These are phyloP conservation scores for Parauchenoglanis ngamensis DNA, from an alignment of 2,797 vertebrate genomes.

Conservation along the genomic window DNA sequence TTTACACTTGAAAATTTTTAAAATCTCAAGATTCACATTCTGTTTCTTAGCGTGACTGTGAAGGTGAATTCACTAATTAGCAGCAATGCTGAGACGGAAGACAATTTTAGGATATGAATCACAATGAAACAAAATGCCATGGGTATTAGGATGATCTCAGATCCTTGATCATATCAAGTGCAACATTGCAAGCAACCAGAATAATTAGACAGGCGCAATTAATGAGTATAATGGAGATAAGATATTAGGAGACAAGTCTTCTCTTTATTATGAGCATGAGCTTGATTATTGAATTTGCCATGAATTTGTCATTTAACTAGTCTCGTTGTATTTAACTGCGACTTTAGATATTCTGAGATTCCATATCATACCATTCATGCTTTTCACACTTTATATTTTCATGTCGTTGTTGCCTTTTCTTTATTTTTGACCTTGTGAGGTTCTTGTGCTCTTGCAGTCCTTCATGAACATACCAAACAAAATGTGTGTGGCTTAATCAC, in stretches of 20 bases:
- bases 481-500: not conserved
- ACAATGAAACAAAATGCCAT: not conserved
- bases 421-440: not conserved
- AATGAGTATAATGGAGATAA: not conserved
- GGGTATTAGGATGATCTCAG: not conserved
- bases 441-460: not conserved
- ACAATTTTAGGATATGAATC: constrained; percentile 2
- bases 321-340: not conserved
- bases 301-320: not conserved
- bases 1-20: not conserved
- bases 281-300: not conserved
- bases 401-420: not conserved
- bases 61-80: constrained; percentile 23
- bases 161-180: not conserved
- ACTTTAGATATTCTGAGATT: not conserved
- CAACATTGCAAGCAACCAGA: not conserved
- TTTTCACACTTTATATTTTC: not conserved
- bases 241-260: not conserved
- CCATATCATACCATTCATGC: not conserved
- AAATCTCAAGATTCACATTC: constrained; percentile 12
- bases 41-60: not conserved
- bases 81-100: not conserved
- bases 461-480: not conserved
- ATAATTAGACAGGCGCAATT: not conserved
- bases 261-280: not conserved